phyloP scores from a whole-genome alignment of 2,797 vertebrate genomes.

The Halcyon badia region DNA sequence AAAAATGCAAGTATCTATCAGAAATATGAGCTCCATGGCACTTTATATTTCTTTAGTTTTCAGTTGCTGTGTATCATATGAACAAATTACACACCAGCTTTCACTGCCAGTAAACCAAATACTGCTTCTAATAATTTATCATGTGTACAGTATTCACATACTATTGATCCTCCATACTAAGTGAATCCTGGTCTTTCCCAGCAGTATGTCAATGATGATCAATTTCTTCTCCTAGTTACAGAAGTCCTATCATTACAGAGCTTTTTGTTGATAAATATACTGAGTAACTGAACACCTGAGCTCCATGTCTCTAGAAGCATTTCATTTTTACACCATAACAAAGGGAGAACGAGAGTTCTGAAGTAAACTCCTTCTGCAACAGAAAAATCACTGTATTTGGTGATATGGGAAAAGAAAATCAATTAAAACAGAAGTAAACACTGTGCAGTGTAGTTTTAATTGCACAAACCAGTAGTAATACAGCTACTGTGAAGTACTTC shows the following conservation, averaged over 20 bases:
- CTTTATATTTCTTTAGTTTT: neutral
- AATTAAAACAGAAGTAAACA: neutral
- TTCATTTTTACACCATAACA: neutral
- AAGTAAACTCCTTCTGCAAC: neutral
- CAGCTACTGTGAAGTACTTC: neutral
- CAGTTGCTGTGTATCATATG: neutral
- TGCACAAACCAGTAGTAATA: neutral
- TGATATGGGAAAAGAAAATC: neutral
- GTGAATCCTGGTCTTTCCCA: neutral
- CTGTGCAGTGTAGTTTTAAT: neutral
- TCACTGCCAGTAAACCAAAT: neutral
- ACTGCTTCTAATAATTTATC: neutral
- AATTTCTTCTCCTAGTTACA: neutral
- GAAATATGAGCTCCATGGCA: neutral
- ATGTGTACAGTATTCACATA: neutral
- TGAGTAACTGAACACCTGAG: neutral
- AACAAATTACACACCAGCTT: neutral
- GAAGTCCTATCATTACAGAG: neutral
- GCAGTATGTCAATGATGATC: neutral
- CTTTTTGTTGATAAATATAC: neutral
- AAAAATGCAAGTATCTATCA: neutral
- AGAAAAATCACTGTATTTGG: conserved; percentile 4
- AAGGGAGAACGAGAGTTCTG: neutral
- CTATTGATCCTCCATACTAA: neutral
- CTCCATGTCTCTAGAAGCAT: neutral